These are phyloP conservation scores for Ectropis crepuscularia DNA, from an alignment of 2,888 invertebrate species.

Conservation along the genomic window DNA sequence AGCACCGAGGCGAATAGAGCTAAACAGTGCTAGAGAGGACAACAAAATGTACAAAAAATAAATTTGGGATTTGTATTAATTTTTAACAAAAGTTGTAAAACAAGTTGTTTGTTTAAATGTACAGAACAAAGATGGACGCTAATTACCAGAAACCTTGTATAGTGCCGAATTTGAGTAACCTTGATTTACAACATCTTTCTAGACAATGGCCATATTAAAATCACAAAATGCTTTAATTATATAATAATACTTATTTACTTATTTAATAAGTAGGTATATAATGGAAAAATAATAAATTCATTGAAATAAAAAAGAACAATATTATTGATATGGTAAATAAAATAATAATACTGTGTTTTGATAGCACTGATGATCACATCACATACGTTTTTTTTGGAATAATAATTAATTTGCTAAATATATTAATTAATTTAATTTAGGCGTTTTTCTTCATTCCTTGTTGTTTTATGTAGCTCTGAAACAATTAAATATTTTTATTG, in stretches of 20 bases:
- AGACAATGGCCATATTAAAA: no score
- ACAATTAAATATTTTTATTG: constrained; percentile 39
- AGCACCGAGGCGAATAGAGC: no score
- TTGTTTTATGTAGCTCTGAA: constrained; percentile 72
- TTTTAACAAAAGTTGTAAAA: no score
- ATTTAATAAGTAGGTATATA: not conserved
- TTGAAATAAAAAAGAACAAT: not conserved
- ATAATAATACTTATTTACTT: not conserved
- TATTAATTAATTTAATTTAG: constrained; percentile 33
- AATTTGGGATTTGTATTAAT: no score
- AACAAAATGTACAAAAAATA: no score
- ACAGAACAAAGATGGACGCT: no score
- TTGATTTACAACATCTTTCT: no score
- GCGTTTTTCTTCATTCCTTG: constrained; percentile 57
- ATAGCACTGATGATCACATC: constrained; percentile 1
- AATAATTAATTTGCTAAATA: constrained; percentile 7
- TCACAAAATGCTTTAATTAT: not conserved
- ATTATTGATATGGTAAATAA: not conserved
- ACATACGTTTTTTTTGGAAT: constrained; percentile 22
- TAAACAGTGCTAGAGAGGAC: no score
- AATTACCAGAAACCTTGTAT: no score
- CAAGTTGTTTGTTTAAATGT: no score
- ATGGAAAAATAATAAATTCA: constrained; percentile 1
- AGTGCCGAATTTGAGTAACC: no score
- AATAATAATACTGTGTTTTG: constrained; percentile 6